Evolutionary conservation across 2,797 vertebrate genomes (phyloP).

Genomic region (Nyctibius grandis): DNA sequence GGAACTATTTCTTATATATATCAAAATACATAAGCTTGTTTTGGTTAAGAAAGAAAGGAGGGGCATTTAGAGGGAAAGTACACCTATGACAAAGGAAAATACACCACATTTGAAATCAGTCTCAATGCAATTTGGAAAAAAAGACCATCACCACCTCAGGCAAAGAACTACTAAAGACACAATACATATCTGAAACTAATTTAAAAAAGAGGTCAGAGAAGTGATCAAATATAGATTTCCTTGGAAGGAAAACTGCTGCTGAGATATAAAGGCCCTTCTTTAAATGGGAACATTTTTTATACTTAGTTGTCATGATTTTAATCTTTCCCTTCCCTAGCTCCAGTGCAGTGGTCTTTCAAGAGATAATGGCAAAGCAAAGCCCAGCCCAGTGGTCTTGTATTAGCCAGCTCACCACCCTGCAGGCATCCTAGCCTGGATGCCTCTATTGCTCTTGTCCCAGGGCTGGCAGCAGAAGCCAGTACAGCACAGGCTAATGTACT

Average conservation of each 20-base stretch:
- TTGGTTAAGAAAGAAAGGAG: neutral
- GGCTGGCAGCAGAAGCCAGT: neutral
- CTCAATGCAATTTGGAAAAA: neutral
- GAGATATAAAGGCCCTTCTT: neutral
- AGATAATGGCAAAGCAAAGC: neutral
- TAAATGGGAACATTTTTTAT: neutral
- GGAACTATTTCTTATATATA: neutral
- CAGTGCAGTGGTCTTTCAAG: neutral
- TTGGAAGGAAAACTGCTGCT: neutral
- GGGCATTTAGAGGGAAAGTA: neutral
- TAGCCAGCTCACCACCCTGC: neutral
- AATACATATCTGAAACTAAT: neutral
- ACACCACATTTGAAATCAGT: neutral
- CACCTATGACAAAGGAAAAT: neutral
- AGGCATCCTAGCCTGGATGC: neutral
- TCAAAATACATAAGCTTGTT: neutral
- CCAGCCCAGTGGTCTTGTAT: neutral
- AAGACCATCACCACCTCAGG: neutral
- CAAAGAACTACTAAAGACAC: neutral
- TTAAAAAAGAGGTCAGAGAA: neutral
- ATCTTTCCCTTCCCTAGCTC: neutral
- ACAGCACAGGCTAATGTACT: accelerated
- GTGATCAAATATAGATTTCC: neutral
- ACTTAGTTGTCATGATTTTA: neutral
- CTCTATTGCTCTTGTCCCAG: neutral